phyloP scores from a whole-genome alignment of 2,797 vertebrate genomes.

The Sciaenops ocellatus region DNA sequence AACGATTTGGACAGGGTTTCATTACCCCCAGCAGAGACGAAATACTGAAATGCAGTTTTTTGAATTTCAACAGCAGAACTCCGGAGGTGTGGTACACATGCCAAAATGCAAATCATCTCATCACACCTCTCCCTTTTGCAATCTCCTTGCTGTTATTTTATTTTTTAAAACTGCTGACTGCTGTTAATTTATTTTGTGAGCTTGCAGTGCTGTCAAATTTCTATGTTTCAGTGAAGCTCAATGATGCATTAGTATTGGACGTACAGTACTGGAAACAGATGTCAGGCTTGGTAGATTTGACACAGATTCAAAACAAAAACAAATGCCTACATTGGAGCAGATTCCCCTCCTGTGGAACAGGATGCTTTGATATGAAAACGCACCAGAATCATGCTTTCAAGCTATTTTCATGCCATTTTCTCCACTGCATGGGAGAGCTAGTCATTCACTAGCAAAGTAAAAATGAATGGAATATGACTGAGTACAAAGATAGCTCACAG shows the following conservation, averaged over 20 bases:
- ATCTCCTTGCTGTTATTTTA: neutral
- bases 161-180: slow-evolving; percentile 16
- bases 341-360: neutral
- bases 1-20: neutral
- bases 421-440: neutral
- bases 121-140: neutral
- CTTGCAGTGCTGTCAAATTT: neutral
- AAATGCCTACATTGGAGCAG: neutral
- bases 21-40: neutral
- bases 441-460: neutral
- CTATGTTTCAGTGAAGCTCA: neutral
- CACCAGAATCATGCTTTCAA: neutral
- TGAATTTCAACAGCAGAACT: neutral
- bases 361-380: neutral
- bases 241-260: neutral
- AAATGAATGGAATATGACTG: neutral
- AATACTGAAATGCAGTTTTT: neutral
- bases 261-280: neutral
- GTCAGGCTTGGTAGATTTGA: neutral
- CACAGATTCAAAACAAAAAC: neutral
- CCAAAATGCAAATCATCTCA: neutral
- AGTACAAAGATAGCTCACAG: slow-evolving; percentile 5
- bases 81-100: neutral
- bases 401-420: neutral
- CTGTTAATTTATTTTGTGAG: slow-evolving; percentile 10